Conservation (phyloP, 2,888 invertebrate genomes). For the Rhodophaea formosa region DNA sequence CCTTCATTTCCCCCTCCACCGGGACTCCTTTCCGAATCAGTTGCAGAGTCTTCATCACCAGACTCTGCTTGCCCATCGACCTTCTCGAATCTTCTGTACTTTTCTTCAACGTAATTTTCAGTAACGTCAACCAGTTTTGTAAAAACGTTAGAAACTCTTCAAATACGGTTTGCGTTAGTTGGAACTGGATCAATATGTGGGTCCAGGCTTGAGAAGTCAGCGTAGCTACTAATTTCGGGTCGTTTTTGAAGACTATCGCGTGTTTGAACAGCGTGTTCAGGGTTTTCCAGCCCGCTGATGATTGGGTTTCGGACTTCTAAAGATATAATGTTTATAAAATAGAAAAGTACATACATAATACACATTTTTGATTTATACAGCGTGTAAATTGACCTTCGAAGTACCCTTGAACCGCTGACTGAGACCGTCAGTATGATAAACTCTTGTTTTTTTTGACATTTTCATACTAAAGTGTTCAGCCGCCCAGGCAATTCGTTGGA, state of each 20-base stretch:
- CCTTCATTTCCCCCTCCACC: constrained; percentile 41
- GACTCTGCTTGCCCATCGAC: constrained; percentile 52
- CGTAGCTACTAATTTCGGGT: constrained; percentile 54
- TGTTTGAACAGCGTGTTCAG: constrained; percentile 65
- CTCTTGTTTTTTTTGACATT: too few species aligned
- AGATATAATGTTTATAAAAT: not conserved
- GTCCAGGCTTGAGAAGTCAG: constrained; percentile 72
- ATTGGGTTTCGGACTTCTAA: constrained; percentile 60
- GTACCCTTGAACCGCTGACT: too few species aligned
- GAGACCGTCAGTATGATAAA: too few species aligned
- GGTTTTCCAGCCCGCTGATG: constrained; percentile 66
- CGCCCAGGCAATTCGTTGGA: too few species aligned
- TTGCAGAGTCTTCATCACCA: constrained; percentile 56
- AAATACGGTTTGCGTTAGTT: constrained; percentile 58
- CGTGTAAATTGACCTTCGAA: too few species aligned
- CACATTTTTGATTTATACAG: too few species aligned
- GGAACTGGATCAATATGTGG: constrained; percentile 62
- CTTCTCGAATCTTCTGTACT: constrained; percentile 43
- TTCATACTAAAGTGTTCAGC: too few species aligned
- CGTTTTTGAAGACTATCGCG: constrained; percentile 59
- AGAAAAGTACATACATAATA: too few species aligned
- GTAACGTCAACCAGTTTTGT: constrained; percentile 60
- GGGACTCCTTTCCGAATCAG: constrained; percentile 51
- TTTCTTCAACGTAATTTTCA: constrained; percentile 58
- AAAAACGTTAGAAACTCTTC: constrained; percentile 61